Evolutionary conservation across 2,888 invertebrate genomes (phyloP).

Genomic region (Habroteleia sp.): DNA sequence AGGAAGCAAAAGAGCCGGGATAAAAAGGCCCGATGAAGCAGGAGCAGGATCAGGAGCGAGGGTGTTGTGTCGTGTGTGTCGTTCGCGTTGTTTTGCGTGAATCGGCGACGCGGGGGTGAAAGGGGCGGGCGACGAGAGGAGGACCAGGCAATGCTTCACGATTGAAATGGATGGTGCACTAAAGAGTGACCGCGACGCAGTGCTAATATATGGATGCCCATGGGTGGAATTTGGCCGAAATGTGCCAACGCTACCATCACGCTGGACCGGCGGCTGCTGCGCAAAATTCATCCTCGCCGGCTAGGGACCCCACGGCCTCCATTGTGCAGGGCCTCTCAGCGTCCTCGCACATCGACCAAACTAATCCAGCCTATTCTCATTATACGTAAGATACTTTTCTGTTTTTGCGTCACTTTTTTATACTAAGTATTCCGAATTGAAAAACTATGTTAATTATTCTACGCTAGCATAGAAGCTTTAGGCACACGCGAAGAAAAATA

Average conservation of each 20-base stretch:
- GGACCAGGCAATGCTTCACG: constrained; percentile 69
- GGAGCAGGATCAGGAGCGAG: constrained; percentile 52
- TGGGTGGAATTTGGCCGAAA: constrained; percentile 81
- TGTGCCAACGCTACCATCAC: constrained; percentile 81
- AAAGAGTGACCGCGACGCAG: constrained; percentile 77
- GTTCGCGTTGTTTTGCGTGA: constrained; percentile 63
- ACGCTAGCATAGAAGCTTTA: too few relatives aligned
- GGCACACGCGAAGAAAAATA: too few relatives aligned
- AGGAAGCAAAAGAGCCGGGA: constrained; percentile 25
- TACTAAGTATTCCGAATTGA: too few relatives aligned
- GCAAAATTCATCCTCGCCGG: constrained; percentile 78
- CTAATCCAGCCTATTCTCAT: constrained; percentile 79
- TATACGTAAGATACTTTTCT: constrained; percentile 77
- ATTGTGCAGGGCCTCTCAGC: constrained; percentile 76
- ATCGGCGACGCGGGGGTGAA: constrained; percentile 56
- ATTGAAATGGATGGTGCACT: constrained; percentile 80
- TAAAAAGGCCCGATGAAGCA: constrained; percentile 54
- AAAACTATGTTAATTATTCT: too few relatives aligned
- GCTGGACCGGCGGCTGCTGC: constrained; percentile 74
- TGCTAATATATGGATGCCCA: constrained; percentile 81
- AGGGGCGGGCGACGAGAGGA: constrained; percentile 44
- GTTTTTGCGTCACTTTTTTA: neutral
- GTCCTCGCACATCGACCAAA: constrained; percentile 78
- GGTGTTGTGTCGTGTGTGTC: constrained; percentile 62
- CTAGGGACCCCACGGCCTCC: constrained; percentile 76